Percentiles rank a stretch among this genome's conserved stretches.
phyloP scores from a whole-genome alignment of 2,888 invertebrate species.

The Pedicia rivosa region DNA sequence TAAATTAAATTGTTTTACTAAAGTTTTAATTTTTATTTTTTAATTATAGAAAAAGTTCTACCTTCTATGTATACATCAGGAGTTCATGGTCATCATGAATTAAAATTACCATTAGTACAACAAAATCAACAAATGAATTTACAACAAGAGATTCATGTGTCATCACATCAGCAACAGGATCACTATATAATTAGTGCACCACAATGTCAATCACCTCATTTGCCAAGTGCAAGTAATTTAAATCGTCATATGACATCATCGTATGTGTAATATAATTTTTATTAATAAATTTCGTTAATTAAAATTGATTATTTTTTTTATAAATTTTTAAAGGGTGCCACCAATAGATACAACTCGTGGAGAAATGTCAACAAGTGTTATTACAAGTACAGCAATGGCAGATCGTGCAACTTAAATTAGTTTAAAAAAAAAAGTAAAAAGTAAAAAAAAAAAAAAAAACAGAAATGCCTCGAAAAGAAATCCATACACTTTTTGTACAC shows the following conservation, averaged over 20 bases:
- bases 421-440: too few species aligned
- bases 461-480: too few species aligned
- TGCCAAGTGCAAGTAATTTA: constrained; percentile 34
- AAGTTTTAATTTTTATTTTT: too few species aligned
- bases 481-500: too few species aligned
- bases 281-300: background rate
- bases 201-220: constrained; percentile 32
- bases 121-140: background rate
- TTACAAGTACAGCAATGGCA: constrained; percentile 35
- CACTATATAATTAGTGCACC: constrained; percentile 20
- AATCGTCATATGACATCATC: constrained; percentile 35
- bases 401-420: constrained; percentile 24
- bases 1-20: too few species aligned
- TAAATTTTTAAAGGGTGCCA: constrained; percentile 34
- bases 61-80: constrained; percentile 27
- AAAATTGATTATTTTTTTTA: constrained; percentile 1
- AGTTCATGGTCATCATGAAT: constrained; percentile 13
- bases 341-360: constrained; percentile 34
- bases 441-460: too few species aligned
- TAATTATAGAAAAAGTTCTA: constrained; percentile 10
- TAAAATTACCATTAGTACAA: constrained; percentile 9
- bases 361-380: constrained; percentile 34
- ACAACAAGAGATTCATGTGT: constrained; percentile 2
- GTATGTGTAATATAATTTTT: constrained; percentile 22
- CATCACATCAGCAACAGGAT: constrained; percentile 15